Percentiles rank a stretch among this genome's conserved stretches.
Evolutionary conservation across 2,113 vertebrate species (phyloP).

Genomic region (Eptesicus fuscus): DNA sequence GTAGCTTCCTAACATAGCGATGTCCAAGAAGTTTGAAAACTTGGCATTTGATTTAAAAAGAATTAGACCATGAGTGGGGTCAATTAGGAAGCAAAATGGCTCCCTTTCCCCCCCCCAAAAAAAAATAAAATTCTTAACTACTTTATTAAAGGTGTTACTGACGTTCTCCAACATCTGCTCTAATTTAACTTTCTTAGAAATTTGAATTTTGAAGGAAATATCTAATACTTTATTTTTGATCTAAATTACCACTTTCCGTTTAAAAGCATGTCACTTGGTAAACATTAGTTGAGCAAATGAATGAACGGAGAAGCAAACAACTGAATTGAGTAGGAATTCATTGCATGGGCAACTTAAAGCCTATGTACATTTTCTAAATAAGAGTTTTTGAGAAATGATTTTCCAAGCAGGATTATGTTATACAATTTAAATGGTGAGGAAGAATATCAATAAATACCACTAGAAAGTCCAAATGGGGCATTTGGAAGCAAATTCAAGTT

Average conservation of each 20-base stretch:
- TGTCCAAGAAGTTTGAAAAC: slow-evolving; percentile 60
- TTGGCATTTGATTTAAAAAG: not conserved
- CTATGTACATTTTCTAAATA: not conserved
- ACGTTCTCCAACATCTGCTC: not conserved
- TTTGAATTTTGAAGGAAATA: not conserved
- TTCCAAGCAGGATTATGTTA: not conserved
- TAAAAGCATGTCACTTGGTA: not conserved
- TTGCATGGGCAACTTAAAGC: not conserved
- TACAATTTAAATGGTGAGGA: not conserved
- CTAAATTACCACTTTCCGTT: not conserved
- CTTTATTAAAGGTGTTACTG: not conserved
- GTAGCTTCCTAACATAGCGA: slow-evolving; percentile 42
- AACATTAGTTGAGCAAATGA: not conserved
- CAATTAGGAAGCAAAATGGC: not conserved
- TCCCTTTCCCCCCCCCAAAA: not conserved
- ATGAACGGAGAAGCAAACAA: not conserved
- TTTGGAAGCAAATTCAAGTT: not conserved
- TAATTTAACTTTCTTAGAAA: slow-evolving; percentile 26
- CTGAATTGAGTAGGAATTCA: not conserved
- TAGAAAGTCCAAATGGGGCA: not conserved
- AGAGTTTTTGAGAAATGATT: not conserved
- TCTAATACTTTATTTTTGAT: not conserved
- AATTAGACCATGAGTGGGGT: not conserved
- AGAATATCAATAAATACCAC: not conserved
- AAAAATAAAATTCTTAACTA: not conserved